Evolutionary conservation across 2,113 vertebrate species (phyloP).

Genomic region (Psilopsiagon aymara): DNA sequence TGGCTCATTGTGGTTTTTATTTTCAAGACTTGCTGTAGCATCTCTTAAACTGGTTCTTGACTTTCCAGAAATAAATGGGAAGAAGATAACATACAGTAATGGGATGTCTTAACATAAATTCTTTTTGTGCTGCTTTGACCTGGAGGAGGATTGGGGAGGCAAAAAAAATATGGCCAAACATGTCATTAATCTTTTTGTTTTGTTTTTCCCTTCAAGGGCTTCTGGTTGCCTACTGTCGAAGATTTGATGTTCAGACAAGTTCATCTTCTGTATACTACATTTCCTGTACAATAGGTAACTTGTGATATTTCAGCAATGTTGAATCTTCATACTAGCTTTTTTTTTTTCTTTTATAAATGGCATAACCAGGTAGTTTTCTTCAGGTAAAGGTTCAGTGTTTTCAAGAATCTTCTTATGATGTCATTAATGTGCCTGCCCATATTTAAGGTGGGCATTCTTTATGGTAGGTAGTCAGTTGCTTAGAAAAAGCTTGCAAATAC

Average conservation of each 20-base stretch:
- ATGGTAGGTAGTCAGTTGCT: neutral
- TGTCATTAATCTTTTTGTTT: neutral
- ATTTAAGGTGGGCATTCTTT: neutral
- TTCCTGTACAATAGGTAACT: conserved; percentile 86
- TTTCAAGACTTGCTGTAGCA: neutral
- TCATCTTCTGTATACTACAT: conserved; percentile 87
- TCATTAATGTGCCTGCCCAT: neutral
- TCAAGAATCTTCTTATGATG: neutral
- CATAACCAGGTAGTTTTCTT: neutral
- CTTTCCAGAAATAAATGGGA: neutral
- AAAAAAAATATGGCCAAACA: neutral
- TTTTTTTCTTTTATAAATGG: neutral
- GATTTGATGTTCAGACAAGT: conserved; percentile 91
- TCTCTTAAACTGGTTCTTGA: neutral
- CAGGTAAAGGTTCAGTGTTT: neutral
- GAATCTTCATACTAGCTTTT: neutral
- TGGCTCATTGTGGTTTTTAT: neutral
- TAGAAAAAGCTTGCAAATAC: neutral
- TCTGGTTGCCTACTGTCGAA: conserved; percentile 93
- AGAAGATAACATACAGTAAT: neutral
- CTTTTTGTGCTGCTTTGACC: neutral
- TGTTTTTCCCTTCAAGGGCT: conserved; percentile 78
- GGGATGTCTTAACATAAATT: neutral
- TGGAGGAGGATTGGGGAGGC: neutral
- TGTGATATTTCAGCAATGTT: neutral